Conservation (phyloP, 2,888 invertebrate genomes). For the Cotesia congregata region DNA sequence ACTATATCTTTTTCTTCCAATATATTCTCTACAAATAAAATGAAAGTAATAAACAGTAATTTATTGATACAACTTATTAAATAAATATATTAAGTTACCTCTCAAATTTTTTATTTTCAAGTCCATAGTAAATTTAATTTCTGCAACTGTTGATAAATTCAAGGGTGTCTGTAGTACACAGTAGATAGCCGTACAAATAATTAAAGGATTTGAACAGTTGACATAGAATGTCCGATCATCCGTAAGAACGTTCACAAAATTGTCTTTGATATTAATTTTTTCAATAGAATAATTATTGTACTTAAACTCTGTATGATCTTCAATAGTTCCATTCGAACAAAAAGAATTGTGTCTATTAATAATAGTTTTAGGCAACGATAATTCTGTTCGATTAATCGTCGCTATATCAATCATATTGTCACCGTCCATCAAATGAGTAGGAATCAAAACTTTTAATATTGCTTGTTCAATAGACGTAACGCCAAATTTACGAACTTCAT, state of each 20-base stretch:
- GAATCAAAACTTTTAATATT: constrained; percentile 62
- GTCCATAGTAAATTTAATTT: constrained; percentile 63
- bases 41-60: constrained; percentile 23
- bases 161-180: constrained; percentile 66
- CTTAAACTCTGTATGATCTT: constrained; percentile 41
- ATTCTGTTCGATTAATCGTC: constrained; percentile 48
- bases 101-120: constrained; percentile 61
- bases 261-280: neutral
- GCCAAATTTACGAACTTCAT: constrained; percentile 66
- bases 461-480: constrained; percentile 67
- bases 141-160: constrained; percentile 59
- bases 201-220: constrained; percentile 62
- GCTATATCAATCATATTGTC: constrained; percentile 47
- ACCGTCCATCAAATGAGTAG: constrained; percentile 53
- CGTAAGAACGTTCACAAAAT: neutral
- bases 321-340: neutral
- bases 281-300: neutral
- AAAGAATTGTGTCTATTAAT: constrained; percentile 8
- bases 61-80: neutral
- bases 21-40: constrained; percentile 50
- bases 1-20: constrained; percentile 64
- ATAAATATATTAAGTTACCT: constrained; percentile 51
- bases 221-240: constrained; percentile 61
- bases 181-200: constrained; percentile 62
- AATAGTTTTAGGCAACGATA: neutral